Conservation (phyloP, 2,113 vertebrate genomes). For the Sciurus niger region DNA sequence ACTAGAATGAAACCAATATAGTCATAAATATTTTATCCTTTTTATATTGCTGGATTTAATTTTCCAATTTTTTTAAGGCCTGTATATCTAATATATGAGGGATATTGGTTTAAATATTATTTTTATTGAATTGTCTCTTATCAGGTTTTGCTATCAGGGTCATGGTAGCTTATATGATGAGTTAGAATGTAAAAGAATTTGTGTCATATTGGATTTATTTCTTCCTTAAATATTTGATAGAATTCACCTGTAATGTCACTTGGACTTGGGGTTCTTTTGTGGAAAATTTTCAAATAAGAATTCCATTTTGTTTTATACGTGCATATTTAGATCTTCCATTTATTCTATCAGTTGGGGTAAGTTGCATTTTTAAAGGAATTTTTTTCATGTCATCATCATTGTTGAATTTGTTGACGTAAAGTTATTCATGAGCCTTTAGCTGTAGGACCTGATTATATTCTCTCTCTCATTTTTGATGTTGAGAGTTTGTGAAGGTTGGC, state of each 20-base stretch:
- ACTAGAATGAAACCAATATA: not conserved
- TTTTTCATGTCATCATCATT: not conserved
- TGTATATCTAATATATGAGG: slow-evolving; percentile 5
- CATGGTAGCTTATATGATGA: not conserved
- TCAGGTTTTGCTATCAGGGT: not conserved
- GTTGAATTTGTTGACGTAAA: not conserved
- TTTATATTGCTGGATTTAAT: not conserved
- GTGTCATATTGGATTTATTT: not conserved
- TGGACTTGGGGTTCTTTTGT: not conserved
- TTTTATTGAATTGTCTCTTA: slow-evolving; percentile 24
- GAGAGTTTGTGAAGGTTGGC: not conserved
- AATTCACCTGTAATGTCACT: not conserved
- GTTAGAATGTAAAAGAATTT: not conserved
- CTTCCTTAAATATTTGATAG: not conserved
- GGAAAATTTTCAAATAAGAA: not conserved
- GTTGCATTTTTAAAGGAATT: slow-evolving; percentile 28
- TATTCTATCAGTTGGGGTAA: not conserved
- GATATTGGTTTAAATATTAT: not conserved
- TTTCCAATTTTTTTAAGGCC: not conserved
- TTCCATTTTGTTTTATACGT: not conserved
- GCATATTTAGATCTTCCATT: not conserved
- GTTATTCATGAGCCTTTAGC: not conserved
- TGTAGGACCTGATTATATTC: not conserved
- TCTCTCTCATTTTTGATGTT: slow-evolving; percentile 13
- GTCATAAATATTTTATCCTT: slow-evolving; percentile 17